Base-by-base conservation (phyloP, 1,140 invertebrate species). In the Heliconius hermathena region DNA sequence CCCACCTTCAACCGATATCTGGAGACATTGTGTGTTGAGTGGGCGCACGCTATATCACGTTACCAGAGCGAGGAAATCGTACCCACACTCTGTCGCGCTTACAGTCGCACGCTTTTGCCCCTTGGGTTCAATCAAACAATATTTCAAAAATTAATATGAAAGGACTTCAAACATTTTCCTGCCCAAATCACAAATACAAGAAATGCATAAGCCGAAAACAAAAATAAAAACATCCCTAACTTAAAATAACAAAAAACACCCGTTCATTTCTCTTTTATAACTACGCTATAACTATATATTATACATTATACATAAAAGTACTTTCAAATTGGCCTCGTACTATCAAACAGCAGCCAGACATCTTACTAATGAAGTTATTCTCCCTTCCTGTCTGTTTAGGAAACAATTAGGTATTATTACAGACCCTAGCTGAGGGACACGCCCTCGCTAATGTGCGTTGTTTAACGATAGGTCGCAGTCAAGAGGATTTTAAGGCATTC, bases 391-490 rank as follows among this genome's bases (percentile, higher is more conserved):
- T 91, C 90, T 91, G 90, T 91, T 91, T 89, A 89, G 89, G 88
- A 88, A 91, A 91, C 90, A 91, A 91, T 91, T 91, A 91, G 89
- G 86, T 85, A 86, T 89, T 88, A 86, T 88, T 88, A 88, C 83
- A 86, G 83, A 82, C 80, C 83, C 83, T 81, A 84, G 70, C 76
- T 77, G 76, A 80, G 77, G 80, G 83, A 80, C 71, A 80, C 76
- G 38, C 80, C 36, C 81, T 77, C 81, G 71, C 71, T 77, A 80
- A 80, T 80, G 74, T 38, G n/a, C 38, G 41, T 80, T 71, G 38
- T 5, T 26, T 60, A 57, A 57, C 54, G 49, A 74, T 54, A 54
- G 46, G 22, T 57, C 16, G 29, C 54, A 57, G 46, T 74, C 26
- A 38, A 74, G 26, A 54, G 26, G 29, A 74, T 26, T 74, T 74